Percentiles rank a stretch among this genome's conserved stretches.
These are phyloP conservation scores for Dusona sp. DNA, from an alignment of 2,888 invertebrate species.

Conservation along the genomic window DNA sequence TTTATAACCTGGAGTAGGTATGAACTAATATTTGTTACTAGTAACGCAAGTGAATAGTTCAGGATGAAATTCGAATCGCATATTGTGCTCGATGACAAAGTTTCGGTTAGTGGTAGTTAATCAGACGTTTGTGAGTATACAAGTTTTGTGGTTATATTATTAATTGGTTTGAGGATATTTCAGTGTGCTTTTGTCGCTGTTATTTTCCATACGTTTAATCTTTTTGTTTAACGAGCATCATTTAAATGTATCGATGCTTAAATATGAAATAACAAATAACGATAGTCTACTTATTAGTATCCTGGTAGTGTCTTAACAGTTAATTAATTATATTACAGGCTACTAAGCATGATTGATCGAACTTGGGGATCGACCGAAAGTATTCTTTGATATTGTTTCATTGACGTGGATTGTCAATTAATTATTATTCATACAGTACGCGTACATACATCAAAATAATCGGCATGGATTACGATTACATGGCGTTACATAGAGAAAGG, in stretches of 20 bases:
- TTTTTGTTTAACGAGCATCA: background rate
- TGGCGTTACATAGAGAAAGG: conserved; percentile 86
- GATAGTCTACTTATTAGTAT: background rate
- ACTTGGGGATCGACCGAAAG: background rate
- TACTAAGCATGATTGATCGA: background rate
- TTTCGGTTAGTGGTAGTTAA: background rate
- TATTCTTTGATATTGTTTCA: background rate
- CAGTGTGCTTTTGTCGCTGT: background rate
- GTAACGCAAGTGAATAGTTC: background rate
- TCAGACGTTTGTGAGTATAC: background rate
- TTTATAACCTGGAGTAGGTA: background rate
- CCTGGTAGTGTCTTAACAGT: background rate
- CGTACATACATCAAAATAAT: background rate
- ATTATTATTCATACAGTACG: background rate
- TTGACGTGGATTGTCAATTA: background rate
- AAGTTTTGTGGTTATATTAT: conserved; percentile 1
- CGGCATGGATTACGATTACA: conserved; percentile 88
- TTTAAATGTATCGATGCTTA: background rate
- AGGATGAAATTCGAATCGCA: background rate
- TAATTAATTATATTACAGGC: background rate
- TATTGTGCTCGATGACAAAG: background rate
- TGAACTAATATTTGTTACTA: background rate
- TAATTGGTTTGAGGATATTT: background rate
- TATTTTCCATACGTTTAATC: background rate
- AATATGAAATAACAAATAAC: background rate